These are phyloP conservation scores for Burhinus bistriatus DNA, from an alignment of 2,113 vertebrate species.

Conservation along the genomic window DNA sequence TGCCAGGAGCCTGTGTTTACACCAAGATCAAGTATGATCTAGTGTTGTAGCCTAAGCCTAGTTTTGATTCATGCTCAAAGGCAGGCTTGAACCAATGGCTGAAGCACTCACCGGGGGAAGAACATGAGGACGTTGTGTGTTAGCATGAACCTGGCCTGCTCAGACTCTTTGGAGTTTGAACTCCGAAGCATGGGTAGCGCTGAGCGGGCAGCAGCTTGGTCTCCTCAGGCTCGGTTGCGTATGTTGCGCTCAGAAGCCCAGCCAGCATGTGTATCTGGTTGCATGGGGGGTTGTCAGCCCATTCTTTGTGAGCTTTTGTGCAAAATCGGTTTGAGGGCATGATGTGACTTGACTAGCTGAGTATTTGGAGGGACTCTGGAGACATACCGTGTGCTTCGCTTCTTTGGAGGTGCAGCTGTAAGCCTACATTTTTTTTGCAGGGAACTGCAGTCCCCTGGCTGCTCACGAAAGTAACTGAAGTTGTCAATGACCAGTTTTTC, in stretches of 20 bases:
- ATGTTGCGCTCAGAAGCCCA: neutral
- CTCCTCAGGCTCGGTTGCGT: neutral
- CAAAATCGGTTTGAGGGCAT: neutral
- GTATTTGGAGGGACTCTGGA: neutral
- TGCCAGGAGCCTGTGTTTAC: neutral
- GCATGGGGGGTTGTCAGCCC: neutral
- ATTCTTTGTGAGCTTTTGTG: neutral
- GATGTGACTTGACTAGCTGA: neutral
- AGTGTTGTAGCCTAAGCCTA: neutral
- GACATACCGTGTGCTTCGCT: neutral
- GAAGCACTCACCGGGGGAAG: neutral
- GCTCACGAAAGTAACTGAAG: neutral
- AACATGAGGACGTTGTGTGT: neutral
- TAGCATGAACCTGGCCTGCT: neutral
- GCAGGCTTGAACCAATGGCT: neutral
- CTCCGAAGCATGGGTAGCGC: neutral
- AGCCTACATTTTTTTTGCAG: neutral
- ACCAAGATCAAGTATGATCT: neutral
- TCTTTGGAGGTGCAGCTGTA: neutral
- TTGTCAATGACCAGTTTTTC: neutral
- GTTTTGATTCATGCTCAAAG: neutral
- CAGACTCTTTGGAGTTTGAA: neutral
- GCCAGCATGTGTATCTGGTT: fast-evolving
- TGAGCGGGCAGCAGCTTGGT: neutral
- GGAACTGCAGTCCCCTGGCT: neutral